Base-by-base conservation (phyloP, 2,888 invertebrate genomes). In the Amphiduros pacificus region DNA sequence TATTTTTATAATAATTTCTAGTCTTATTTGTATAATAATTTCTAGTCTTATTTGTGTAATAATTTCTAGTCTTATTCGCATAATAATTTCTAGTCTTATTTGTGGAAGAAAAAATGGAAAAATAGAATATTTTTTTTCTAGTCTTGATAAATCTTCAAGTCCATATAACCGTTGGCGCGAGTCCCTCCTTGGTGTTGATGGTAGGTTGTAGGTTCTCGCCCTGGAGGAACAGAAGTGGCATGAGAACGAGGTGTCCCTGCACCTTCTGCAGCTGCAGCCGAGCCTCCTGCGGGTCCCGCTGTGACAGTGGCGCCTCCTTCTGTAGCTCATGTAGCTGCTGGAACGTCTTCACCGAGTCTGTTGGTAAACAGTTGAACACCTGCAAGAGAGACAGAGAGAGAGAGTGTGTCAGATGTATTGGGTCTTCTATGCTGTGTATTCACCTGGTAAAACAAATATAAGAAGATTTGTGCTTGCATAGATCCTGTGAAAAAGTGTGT, bases 341-440 rank as follows among this genome's bases (percentile, higher is more conserved):
- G 82, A 95, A 95, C 2, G 88, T 88, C 71, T 89, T 88, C 0
- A 94, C 89, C 66, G 86, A 85, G 83, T 98, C 91, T 0, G 91
- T 90, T 5, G 98, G 97, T 73, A 96, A 88, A 68, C 93, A 91
- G 74, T 90, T 90, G 84, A 98, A 98, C 0, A 96, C 92, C 84
- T 89, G 73, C 0, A 77, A 66, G 41, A 29, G 22, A 9, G 0
- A 9, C 17, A 14, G 17, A 9, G n/a, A n/a, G n/a, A n/a, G n/a
- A n/a, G n/a, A n/a, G n/a, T n/a, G n/a, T n/a, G 22, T n/a, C 49
- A 36, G 36, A 11, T 11, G 11, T 11, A 9, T 36, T 9, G 9
- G 36, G 36, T 36, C 11, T 11, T 36, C 9, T 11, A 9, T 36
- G 9, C 14, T 14, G 9, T 36, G 36, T 36, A 36, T 36, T 36